Evolutionary conservation across 2,888 invertebrate species (phyloP), one percentile per base, ranked within the genome.

Genomic region (Caenorhabditis doughertyi): DNA sequence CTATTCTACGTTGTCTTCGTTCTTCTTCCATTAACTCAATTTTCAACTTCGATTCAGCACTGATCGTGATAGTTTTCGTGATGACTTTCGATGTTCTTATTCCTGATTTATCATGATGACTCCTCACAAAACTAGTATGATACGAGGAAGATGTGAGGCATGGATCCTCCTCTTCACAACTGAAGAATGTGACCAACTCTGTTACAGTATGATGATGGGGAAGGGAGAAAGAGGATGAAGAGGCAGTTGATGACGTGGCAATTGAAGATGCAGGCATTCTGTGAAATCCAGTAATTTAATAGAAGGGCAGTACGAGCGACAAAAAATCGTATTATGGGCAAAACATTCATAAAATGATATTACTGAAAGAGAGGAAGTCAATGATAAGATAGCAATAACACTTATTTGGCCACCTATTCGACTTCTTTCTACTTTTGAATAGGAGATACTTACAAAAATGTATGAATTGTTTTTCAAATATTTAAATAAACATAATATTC

Each of bases 181-280:
- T 55, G 29, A 65, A 73, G 64, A 73, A 73, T 47, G 55, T 56
- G 64, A 73, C 65, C 18, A 73, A 47, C 18, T 73, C 73, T 16
- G 62, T 42, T 27, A 73, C 73, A 13, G 64, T 73, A 23, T 60
- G 60, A 25, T 70, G 56, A 7, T 64, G 29, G 18, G 27, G 65
- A 35, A 32, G 39, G 13, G 51, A 49, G 23, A 60, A 11, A n/a
- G 51, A 65, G 1, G 49, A 65, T n/a, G 70, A 56, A 11, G 71
- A 71, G 4, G 68, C 18, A 2, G 53, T 25, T 27, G 55, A 68
- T 49, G 71, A 71, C 32, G 71, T 71, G 21, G 58, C 47, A 58
- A 49, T 44, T 25, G 56, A 65, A 29, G 49, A 32, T 13, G 56
- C 58, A 13, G 55, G 42, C 55, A 70, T 70, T 70, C 65, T 65